Base-by-base conservation (phyloP, 2,888 invertebrate genomes). In the Cyclophora albipunctata region DNA sequence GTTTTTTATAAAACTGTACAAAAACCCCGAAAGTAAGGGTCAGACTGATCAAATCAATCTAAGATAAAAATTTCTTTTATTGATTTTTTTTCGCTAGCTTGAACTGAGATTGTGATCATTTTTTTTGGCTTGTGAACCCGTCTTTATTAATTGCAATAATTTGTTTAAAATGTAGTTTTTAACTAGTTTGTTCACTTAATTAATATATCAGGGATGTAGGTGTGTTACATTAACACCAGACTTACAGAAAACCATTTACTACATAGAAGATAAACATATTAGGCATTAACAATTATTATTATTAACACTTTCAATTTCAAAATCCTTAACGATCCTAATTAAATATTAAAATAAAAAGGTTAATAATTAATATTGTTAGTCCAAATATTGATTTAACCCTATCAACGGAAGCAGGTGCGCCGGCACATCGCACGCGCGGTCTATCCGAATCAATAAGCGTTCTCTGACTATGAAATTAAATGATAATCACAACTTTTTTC, bases 351-450 rank as follows among this genome's bases (percentile, higher is more conserved):
- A 37, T 37, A 5, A 37, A 37, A 37, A 37, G 4, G 37, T 5
- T 37, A 37, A 37, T 37, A 37, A 37, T 37, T 37, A 37, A 37
- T 37, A 5, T 37, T 70, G 73, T 83, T 80, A 84, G 78, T 83
- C 83, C 78, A 85, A 88, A 88, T 88, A 87, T 88, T 88, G 85
- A 85, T 84, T 87, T 86, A 88, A 88, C 87, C 86, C 88, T 77
- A 84, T 86, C 85, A 75, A 66, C 78, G 87, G 86, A 87, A 84
- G 88, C 87, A 86, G 87, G 86, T 87, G 88, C 66, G 52, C 34
- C 7, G n/a, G 7, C n/a, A 2, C 42, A 20, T n/a, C 43, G 43
- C 34, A n/a, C 46, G 60, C 67, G 82, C 86, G 81, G 81, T 54
- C 69, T 66, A 66, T 73, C 68, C 66, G 74, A 81, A 78, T 81